A percentile compares a stretch with the other conserved stretches of the same genome.
phyloP scores from a whole-genome alignment of 2,888 invertebrate genomes.

The Arctia plantaginis region DNA sequence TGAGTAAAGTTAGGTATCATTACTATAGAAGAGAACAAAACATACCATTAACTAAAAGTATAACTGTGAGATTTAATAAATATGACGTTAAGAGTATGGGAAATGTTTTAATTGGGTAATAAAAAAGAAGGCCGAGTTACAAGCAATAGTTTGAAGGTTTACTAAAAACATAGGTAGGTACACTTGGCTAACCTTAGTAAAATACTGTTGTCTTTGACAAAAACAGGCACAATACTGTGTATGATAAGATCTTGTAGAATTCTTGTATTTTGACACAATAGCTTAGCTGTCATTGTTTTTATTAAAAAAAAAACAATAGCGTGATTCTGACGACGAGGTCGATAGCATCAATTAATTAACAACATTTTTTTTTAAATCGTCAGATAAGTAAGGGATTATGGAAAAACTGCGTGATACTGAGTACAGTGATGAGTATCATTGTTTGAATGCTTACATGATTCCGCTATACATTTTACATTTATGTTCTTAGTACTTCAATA shows the following conservation, averaged over 20 bases:
- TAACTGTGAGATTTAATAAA: not conserved
- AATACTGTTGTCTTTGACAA: slow-evolving; percentile 24
- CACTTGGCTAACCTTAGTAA: not conserved
- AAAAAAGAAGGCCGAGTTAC: not conserved
- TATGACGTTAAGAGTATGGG: not conserved
- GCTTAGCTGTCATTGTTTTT: slow-evolving; percentile 44
- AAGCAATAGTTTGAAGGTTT: not conserved
- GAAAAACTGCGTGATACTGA: not conserved
- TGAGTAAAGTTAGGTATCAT: not conserved
- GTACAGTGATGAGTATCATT: not conserved
- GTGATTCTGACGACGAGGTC: slow-evolving; percentile 33
- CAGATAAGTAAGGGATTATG: not conserved
- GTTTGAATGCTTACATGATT: not conserved
- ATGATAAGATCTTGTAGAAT: slow-evolving; percentile 43
- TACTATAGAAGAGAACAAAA: not conserved
- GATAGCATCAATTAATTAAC: slow-evolving; percentile 42
- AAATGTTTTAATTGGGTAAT: slow-evolving; percentile 3
- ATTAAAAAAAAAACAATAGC: slow-evolving; percentile 36
- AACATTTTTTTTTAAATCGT: slow-evolving; percentile 39
- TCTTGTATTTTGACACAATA: slow-evolving; percentile 45
- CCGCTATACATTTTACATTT: not conserved
- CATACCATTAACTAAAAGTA: not conserved
- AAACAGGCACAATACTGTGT: slow-evolving; percentile 40
- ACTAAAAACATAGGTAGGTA: not conserved
- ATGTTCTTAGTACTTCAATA: not conserved